Evolutionary conservation across 2,797 vertebrate species (phyloP).

Genomic region (Sebastes kiyomatsui): DNA sequence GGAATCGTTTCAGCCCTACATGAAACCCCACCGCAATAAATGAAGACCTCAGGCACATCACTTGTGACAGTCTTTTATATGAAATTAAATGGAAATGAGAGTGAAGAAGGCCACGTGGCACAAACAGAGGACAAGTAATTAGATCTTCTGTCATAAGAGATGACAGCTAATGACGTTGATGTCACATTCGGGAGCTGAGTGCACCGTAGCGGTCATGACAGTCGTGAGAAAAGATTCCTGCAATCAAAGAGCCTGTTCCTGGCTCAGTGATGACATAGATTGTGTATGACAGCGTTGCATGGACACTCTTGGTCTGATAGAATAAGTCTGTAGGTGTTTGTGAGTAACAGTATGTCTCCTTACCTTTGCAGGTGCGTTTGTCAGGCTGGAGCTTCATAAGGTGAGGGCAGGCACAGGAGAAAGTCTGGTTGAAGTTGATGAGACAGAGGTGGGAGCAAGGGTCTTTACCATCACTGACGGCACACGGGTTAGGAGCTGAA

Average conservation of each 20-base stretch:
- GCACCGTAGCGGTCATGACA: not conserved
- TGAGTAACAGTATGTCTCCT: not conserved
- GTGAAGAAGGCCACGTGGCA: not conserved
- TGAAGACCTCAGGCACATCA: slow-evolving; percentile 11
- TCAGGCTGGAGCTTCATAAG: slow-evolving; percentile 95
- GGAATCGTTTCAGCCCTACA: not conserved
- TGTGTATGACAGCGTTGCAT: not conserved
- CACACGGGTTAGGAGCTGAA: slow-evolving; percentile 94
- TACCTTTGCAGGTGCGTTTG: slow-evolving; percentile 93
- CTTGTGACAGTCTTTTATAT: slow-evolving; percentile 7
- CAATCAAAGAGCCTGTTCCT: not conserved
- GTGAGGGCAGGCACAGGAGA: slow-evolving; percentile 96
- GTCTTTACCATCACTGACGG: slow-evolving; percentile 86
- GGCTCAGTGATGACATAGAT: not conserved
- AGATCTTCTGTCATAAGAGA: slow-evolving; percentile 29
- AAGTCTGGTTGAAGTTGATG: slow-evolving; percentile 96
- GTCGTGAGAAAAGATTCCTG: not conserved
- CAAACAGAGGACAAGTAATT: slow-evolving; percentile 21
- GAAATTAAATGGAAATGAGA: slow-evolving; percentile 29
- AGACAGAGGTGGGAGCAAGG: slow-evolving; percentile 97
- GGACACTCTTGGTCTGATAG: not conserved
- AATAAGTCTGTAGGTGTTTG: not conserved
- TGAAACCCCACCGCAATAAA: slow-evolving; percentile 2
- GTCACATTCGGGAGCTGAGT: not conserved
- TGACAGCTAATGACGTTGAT: slow-evolving; percentile 12